These are phyloP conservation scores for Lepidostoma basale DNA, from an alignment of 1,140 invertebrate genomes.

Conservation along the genomic window DNA sequence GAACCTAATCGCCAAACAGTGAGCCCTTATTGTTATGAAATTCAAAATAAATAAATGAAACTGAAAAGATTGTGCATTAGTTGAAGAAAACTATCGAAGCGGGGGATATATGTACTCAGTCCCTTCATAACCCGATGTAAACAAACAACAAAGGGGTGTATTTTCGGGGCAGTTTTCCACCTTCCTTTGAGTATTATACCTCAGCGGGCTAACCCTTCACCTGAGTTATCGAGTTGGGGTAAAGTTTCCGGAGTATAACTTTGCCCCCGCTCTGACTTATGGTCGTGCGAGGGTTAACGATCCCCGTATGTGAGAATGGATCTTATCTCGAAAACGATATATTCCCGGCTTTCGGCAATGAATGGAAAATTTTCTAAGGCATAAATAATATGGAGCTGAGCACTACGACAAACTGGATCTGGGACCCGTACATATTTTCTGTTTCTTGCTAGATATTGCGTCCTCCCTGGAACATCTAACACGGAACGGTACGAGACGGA, in stretches of 20 bases:
- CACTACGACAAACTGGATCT: no score
- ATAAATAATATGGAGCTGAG: no score
- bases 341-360: background rate
- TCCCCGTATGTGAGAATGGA: background rate
- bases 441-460: no score
- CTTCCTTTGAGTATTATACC: background rate
- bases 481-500: no score
- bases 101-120: no score
- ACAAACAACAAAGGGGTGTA: constrained; percentile 1
- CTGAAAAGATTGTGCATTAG: background rate
- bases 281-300: background rate
- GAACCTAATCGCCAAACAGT: no score
- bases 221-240: constrained; percentile 2
- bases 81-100: no score
- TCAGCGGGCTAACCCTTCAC: background rate
- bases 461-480: no score
- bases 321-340: constrained; percentile 3
- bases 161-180: background rate
- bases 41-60: background rate
- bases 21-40: no score
- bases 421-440: no score
- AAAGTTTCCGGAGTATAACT: background rate
- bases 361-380: no score
- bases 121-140: constrained; percentile 10
- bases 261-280: background rate